These are phyloP conservation scores for Nomada goodeniana DNA, from an alignment of 2,888 invertebrate species.

Conservation along the genomic window DNA sequence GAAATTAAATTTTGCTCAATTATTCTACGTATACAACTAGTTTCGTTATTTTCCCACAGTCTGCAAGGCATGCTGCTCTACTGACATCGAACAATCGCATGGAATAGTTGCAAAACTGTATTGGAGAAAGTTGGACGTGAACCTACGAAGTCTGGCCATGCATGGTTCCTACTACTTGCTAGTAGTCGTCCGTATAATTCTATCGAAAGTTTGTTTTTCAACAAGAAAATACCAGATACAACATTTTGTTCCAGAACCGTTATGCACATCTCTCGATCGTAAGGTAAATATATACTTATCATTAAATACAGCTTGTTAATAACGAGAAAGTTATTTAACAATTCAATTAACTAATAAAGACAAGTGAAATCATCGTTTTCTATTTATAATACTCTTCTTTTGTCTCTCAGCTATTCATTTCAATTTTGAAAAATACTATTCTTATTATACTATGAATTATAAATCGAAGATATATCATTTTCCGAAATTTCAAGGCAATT, in stretches of 20 bases:
- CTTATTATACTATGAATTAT: neutral
- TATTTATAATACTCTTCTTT: too few species aligned
- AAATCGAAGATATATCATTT: too few species aligned
- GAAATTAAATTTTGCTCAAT: conserved; percentile 41
- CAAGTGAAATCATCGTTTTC: neutral
- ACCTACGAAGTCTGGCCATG: conserved; percentile 24
- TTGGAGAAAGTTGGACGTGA: conserved; percentile 22
- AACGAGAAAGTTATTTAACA: neutral
- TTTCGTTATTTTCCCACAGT: conserved; percentile 5
- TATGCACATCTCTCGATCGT: neutral
- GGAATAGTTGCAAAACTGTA: conserved; percentile 21
- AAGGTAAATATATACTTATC: too few species aligned
- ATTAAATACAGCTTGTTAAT: neutral
- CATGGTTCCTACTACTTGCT: conserved; percentile 42
- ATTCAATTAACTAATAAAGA: neutral
- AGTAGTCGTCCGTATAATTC: conserved; percentile 4
- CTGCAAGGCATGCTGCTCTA: neutral
- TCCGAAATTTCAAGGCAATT: too few species aligned
- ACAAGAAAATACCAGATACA: neutral
- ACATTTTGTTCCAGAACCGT: neutral
- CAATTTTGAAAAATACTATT: neutral
- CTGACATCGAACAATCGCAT: conserved; percentile 6
- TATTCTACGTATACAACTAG: neutral
- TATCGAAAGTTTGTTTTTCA: neutral
- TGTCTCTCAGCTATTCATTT: neutral